These are phyloP conservation scores for Ahaetulla prasina DNA, from an alignment of 2,113 vertebrate genomes.

Conservation along the genomic window DNA sequence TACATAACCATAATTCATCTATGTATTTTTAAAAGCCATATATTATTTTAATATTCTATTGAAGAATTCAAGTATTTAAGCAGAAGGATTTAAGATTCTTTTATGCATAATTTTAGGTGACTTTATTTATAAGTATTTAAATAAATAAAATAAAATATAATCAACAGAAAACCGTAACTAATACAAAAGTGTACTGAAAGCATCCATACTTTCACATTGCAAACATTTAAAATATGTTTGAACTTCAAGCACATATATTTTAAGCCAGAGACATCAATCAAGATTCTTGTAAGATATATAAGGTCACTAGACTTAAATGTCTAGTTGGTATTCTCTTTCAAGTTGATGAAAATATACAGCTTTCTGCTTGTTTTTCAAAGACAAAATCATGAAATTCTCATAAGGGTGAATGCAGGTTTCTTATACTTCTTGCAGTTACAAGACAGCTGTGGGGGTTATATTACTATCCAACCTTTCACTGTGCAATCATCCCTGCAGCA, in stretches of 20 bases:
- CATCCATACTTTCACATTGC: background rate
- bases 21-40: background rate
- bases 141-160: background rate
- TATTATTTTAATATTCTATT: background rate
- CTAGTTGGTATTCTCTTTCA: background rate
- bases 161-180: background rate
- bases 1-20: background rate
- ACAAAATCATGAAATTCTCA: background rate
- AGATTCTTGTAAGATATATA: background rate
- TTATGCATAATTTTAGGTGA: background rate
- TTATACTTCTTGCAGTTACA: background rate
- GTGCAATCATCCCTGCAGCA: background rate
- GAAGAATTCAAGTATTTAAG: background rate
- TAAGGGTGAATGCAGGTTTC: background rate
- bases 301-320: background rate
- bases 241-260: background rate
- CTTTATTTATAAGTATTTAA: background rate
- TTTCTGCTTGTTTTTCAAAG: background rate
- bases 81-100: background rate
- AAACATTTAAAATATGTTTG: background rate
- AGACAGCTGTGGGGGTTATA: background rate
- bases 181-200: background rate
- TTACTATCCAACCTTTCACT: background rate
- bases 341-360: background rate
- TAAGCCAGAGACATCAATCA: background rate